Base-by-base conservation (phyloP, 1,140 invertebrate species). In the Oedothorax gibbosus region DNA sequence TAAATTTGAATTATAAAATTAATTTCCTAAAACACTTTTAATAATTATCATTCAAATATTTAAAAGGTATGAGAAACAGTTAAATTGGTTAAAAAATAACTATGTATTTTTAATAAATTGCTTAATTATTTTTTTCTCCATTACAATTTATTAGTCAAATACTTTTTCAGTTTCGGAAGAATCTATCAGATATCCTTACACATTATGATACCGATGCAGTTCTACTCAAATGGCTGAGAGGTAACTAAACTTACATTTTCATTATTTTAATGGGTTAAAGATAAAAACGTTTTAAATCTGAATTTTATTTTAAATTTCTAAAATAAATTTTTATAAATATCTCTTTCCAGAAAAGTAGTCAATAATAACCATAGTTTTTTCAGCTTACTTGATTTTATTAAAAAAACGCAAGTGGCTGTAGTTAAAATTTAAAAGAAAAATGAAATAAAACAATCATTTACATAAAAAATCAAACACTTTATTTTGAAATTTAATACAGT, bases 161-260 rank as follows among this genome's bases (percentile, higher is more conserved):
- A 35, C 57, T 7, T 75, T 75, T 75, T 60, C 18, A 75, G 72
- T 75, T 75, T 50, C 56, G 35, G 14, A 15, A 5, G 11, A 75
- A 75, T 11, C 0, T 75, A 75, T 75, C 72, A 7, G 72, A 60
- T 35, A 57, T 75, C 14, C 21, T 57, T 14, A 21, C 18, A 21
- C 53, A 35, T 2, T 75, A 75, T 49, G 72, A 75, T 57, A 75
- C 72, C 12, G 72, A 75, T 10, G 54, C 54, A 57, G 35, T 75
- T 18, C 51, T 75, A 7, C 35, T 75, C n/a, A 75, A 75, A 75
- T 75, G 72, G 72, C 54, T 75, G 6, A 75, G 56, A 49, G 72
- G 72, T 75, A 60, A 60, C 7, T 53, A 2, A 35, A 35, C 35
- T 35, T 35, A 53, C 20, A 15, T 18, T 53, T 60, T 71, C 9